These are phyloP conservation scores for Ptychochromis oligacanthus DNA, from an alignment of 2,113 vertebrate genomes.

Conservation along the genomic window DNA sequence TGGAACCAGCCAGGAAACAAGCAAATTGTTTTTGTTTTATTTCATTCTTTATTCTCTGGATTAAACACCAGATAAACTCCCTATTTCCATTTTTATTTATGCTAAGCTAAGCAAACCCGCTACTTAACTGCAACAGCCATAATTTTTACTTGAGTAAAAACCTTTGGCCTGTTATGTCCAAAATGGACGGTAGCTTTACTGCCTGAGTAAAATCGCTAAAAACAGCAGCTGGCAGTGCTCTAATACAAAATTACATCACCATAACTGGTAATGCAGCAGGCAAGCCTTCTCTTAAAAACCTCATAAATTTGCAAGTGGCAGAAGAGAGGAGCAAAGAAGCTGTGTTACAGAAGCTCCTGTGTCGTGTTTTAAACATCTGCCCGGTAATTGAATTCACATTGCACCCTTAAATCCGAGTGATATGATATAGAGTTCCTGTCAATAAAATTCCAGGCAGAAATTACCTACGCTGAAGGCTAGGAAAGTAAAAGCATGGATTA, in stretches of 20 bases:
- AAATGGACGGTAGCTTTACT: constrained; percentile 23
- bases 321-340: constrained; percentile 44
- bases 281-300: constrained; percentile 41
- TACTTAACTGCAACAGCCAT: no score
- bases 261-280: constrained; percentile 45
- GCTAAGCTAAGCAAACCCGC: neutral
- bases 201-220: constrained; percentile 6
- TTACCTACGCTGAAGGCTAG: constrained; percentile 15
- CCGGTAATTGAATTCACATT: constrained; percentile 74
- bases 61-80: neutral
- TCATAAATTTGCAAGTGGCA: constrained; percentile 67
- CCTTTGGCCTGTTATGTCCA: neutral
- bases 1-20: neutral
- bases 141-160: neutral
- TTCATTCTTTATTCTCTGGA: neutral
- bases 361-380: constrained; percentile 68
- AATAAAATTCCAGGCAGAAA: constrained; percentile 63
- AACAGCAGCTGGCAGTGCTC: constrained; percentile 18
- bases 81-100: neutral
- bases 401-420: constrained; percentile 64
- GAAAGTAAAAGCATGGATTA: constrained; percentile 34
- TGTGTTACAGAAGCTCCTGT: constrained; percentile 53
- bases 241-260: constrained; percentile 52
- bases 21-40: neutral
- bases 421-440: constrained; percentile 72